phyloP scores from a whole-genome alignment of 2,797 vertebrate species.

The Pipistrellus kuhlii region DNA sequence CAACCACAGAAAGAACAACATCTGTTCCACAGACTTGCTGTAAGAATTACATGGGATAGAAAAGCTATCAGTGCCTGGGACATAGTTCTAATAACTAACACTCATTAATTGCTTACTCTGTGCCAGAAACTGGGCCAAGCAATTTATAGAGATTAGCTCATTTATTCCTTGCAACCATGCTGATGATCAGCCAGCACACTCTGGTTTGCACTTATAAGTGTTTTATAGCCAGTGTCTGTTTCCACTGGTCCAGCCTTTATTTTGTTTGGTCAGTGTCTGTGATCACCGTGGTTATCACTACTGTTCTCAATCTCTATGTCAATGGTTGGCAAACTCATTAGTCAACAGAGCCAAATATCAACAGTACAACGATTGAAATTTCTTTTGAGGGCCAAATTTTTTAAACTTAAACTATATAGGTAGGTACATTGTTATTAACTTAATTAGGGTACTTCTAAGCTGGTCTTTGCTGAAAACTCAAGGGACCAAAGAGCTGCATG shows the following conservation, averaged over 20 bases:
- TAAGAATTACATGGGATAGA: conserved; percentile 29
- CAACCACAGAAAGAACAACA: not conserved
- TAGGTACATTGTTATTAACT: too few relatives aligned
- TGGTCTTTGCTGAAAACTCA: too few relatives aligned
- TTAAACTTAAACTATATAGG: too few relatives aligned
- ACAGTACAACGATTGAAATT: too few relatives aligned
- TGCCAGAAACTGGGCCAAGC: not conserved
- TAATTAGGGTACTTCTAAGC: too few relatives aligned
- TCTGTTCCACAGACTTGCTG: not conserved
- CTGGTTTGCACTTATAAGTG: not conserved
- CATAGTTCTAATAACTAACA: not conserved
- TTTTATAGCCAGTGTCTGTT: not conserved
- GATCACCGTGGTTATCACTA: not conserved
- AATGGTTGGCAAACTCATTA: too few relatives aligned
- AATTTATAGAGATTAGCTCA: not conserved
- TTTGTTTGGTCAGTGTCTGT: not conserved
- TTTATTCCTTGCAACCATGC: not conserved
- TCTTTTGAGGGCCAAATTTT: too few relatives aligned
- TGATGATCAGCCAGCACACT: not conserved
- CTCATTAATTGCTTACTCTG: not conserved
- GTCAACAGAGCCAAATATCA: too few relatives aligned
- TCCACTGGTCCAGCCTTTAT: not conserved
- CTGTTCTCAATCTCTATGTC: not conserved
- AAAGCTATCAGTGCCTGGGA: not conserved
- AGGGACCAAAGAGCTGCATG: too few relatives aligned